A percentile compares a stretch with the other conserved stretches of the same genome.
These are phyloP conservation scores for Erinaceus europaeus DNA, from an alignment of 2,113 vertebrate species.

Conservation along the genomic window DNA sequence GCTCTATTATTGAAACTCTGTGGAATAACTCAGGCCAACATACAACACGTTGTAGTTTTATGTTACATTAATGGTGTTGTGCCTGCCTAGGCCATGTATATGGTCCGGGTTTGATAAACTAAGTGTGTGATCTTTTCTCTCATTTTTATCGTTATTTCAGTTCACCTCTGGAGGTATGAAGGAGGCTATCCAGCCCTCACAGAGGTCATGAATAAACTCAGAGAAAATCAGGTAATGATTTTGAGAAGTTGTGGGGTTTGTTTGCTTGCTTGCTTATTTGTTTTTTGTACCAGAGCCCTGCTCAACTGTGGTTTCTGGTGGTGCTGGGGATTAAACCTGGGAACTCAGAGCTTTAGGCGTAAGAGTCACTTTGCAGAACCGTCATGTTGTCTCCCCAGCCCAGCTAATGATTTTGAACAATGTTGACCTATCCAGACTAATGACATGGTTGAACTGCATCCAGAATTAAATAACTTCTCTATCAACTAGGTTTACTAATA, in stretches of 20 bases:
- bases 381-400: no score
- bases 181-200: constrained; percentile 99
- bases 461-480: constrained; percentile 17
- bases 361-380: no score
- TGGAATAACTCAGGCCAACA: background rate
- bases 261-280: background rate
- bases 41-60: background rate
- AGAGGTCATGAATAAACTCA: constrained; percentile 98
- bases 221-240: constrained; percentile 90
- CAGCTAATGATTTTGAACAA: no score
- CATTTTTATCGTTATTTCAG: constrained; percentile 86
- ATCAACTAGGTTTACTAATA: background rate
- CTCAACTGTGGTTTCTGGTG: no score
- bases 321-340: no score
- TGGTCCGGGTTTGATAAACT: constrained; percentile 10
- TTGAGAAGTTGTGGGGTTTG: background rate
- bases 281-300: no score
- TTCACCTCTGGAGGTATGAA: constrained; percentile 97
- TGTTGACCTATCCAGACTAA: background rate
- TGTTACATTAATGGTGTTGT: fast-evolving
- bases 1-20: background rate
- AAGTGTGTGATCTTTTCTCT: constrained; percentile 65
- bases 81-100: background rate
- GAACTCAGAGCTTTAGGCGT: no score
- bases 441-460: background rate